Conservation (phyloP, 2,797 vertebrate species). For the Cyclopterus lumpus region DNA sequence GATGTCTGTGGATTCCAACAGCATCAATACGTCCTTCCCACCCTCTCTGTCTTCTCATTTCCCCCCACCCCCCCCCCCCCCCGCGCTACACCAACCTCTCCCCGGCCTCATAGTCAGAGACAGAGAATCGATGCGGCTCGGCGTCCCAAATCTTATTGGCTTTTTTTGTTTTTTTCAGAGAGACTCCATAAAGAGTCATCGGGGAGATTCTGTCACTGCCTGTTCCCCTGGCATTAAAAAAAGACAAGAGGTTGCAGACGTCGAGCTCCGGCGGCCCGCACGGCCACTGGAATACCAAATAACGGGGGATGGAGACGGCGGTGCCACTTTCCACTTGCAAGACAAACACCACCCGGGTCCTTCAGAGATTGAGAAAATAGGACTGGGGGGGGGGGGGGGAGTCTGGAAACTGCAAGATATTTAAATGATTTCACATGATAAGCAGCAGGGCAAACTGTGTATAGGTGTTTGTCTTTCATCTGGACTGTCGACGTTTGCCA, state of each 20-base stretch:
- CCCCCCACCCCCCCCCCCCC: conserved; percentile 20
- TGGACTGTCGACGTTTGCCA: not conserved
- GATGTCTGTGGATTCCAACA: conserved; percentile 54
- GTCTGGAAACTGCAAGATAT: conserved; percentile 30
- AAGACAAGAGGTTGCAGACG: conserved; percentile 49
- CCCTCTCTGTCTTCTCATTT: conserved; percentile 19
- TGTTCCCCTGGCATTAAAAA: conserved; percentile 85
- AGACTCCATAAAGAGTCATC: conserved; percentile 90
- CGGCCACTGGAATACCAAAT: conserved; percentile 66
- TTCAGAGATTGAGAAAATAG: conserved; percentile 29
- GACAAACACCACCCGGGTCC: conserved; percentile 44
- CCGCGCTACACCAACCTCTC: conserved; percentile 46
- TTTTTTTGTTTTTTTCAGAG: conserved; percentile 84
- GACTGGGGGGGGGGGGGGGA: conserved; percentile 14
- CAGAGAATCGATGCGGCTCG: conserved; percentile 91
- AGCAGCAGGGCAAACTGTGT: not conserved
- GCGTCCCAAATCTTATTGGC: conserved; percentile 88
- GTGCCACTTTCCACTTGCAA: conserved; percentile 59
- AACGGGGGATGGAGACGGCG: conserved; percentile 46
- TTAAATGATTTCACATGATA: conserved; percentile 40
- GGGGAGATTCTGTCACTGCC: conserved; percentile 87
- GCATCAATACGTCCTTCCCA: conserved; percentile 39
- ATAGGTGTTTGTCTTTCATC: not conserved
- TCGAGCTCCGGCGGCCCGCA: conserved; percentile 21
- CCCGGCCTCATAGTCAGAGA: conserved; percentile 84